Evolutionary conservation across 1,140 invertebrate genomes (phyloP).

Genomic region (Bombus breviceps): DNA sequence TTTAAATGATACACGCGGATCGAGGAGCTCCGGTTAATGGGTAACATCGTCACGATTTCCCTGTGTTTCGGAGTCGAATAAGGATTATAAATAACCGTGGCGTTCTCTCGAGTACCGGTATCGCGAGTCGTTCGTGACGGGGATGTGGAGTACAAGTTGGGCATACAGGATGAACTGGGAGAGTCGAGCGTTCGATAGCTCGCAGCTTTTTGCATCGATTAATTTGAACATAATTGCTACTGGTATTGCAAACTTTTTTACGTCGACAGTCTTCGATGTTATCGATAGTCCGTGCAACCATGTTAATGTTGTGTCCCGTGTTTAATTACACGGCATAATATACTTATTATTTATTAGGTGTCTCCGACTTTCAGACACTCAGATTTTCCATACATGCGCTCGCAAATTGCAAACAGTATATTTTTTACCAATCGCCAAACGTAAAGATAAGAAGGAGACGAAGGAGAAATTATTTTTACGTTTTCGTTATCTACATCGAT

Average conservation of each 20-base stretch:
- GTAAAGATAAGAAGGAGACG: not conserved
- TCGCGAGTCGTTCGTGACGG: not conserved
- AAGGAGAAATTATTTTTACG: not conserved
- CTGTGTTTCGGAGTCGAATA: not conserved
- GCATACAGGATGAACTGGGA: too few relatives aligned
- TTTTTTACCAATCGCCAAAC: not conserved
- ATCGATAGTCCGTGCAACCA: not conserved
- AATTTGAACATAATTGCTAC: not conserved
- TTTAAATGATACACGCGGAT: slow-evolving; percentile 1
- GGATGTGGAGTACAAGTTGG: too few relatives aligned
- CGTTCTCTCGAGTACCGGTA: too few relatives aligned
- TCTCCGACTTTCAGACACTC: too few relatives aligned
- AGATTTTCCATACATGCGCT: too few relatives aligned
- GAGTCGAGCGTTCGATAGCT: not conserved
- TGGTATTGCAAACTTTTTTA: not conserved
- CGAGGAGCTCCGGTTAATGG: not conserved
- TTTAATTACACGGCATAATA: not conserved
- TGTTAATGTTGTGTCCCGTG: not conserved
- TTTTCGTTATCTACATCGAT: not conserved
- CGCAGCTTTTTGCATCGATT: not conserved
- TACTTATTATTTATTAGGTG: not conserved
- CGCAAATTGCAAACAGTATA: not conserved
- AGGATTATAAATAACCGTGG: not conserved
- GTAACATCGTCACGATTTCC: not conserved
- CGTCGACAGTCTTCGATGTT: not conserved